A percentile compares a stretch with the other conserved stretches of the same genome.
Conservation (phyloP, 2,888 invertebrate genomes). For the Lysandra coridon region DNA sequence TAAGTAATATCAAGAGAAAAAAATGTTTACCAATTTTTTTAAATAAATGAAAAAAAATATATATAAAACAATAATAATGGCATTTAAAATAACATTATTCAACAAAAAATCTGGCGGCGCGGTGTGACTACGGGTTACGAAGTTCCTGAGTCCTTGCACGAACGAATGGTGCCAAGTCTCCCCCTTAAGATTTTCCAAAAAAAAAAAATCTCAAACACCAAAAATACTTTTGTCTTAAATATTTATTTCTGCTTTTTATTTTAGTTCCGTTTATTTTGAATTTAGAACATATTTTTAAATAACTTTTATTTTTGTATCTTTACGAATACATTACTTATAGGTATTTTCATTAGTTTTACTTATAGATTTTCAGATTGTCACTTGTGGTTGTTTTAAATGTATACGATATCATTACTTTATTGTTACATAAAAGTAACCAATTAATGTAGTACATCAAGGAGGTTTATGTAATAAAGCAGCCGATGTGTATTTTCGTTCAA, state of each 20-base stretch:
- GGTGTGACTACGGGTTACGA: not conserved
- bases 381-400: not conserved
- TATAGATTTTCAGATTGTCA: too few relatives aligned
- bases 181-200: not conserved
- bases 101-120: not conserved
- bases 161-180: not conserved
- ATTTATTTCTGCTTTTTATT: not conserved
- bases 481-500: not conserved
- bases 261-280: not conserved
- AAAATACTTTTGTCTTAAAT: not conserved
- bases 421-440: not conserved
- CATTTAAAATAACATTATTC: not conserved
- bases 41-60: not conserved
- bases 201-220: not conserved
- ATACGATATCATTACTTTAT: not conserved
- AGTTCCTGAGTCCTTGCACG: not conserved
- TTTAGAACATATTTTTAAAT: not conserved
- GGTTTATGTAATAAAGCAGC: not conserved
- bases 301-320: not conserved
- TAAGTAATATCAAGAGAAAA: too few relatives aligned
- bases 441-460: not conserved
- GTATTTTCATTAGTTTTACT: too few relatives aligned
- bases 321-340: not conserved
- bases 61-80: not conserved
- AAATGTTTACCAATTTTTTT: not conserved